phyloP scores from a whole-genome alignment of 2,113 vertebrate genomes.

The Hystrix brachyura region DNA sequence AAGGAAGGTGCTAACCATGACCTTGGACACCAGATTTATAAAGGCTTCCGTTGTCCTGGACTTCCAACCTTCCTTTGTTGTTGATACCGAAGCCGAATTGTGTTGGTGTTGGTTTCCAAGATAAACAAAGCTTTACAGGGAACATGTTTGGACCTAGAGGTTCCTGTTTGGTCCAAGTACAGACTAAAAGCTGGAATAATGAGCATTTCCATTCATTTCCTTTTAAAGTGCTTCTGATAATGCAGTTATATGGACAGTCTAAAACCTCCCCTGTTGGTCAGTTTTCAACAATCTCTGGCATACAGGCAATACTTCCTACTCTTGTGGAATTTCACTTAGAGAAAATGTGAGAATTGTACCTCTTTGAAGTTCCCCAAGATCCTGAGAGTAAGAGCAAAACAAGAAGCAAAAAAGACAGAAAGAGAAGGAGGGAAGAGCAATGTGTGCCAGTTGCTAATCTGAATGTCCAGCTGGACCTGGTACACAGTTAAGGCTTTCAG shows the following conservation, averaged over 20 bases:
- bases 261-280: background rate
- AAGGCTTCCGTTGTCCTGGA: background rate
- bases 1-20: background rate
- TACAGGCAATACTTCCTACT: background rate
- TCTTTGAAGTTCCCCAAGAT: background rate
- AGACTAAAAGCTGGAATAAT: conserved; percentile 28
- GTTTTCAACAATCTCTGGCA: background rate
- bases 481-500: background rate
- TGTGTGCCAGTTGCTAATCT: background rate
- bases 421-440: background rate
- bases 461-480: fast-evolving
- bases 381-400: background rate
- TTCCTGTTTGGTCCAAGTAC: conserved; percentile 70
- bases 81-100: conserved; percentile 39
- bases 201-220: conserved; percentile 68
- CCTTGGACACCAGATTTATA: background rate
- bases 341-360: background rate
- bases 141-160: conserved; percentile 71
- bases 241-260: background rate
- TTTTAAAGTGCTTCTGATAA: conserved; percentile 68
- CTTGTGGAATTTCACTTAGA: background rate
- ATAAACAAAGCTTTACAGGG: conserved; percentile 67
- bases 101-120: conserved; percentile 73
- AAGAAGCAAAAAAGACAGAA: background rate
- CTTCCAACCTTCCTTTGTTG: background rate